These are phyloP conservation scores for Andrena camellia DNA, from an alignment of 2,888 invertebrate species.

Conservation along the genomic window DNA sequence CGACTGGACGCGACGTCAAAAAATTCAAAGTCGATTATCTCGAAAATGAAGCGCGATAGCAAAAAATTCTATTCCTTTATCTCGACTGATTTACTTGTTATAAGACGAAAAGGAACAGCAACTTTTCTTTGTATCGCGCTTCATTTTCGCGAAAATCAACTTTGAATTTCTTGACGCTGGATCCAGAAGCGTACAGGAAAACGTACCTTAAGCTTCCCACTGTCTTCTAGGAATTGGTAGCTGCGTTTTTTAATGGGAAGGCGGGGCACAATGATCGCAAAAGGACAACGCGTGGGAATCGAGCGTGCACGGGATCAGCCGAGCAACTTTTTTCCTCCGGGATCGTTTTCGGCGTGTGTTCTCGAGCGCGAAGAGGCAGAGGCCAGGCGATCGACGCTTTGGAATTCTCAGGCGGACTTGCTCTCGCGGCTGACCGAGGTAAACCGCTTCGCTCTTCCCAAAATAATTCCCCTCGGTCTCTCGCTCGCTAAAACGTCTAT, in stretches of 20 bases:
- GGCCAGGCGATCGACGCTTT: conserved; percentile 7
- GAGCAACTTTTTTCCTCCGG: background rate
- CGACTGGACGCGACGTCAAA: too few relatives aligned
- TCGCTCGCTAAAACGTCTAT: conserved; percentile 36
- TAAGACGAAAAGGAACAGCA: too few relatives aligned
- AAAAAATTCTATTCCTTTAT: too few relatives aligned
- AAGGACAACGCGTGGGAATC: background rate
- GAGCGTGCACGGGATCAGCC: background rate
- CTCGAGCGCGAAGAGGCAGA: conserved; percentile 2
- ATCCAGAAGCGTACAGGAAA: too few relatives aligned
- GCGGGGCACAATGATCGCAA: background rate
- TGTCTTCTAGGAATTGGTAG: background rate
- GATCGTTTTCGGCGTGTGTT: too few relatives aligned
- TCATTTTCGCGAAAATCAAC: too few relatives aligned
- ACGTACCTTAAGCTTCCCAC: background rate
- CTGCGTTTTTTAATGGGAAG: background rate
- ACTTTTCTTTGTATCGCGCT: too few relatives aligned
- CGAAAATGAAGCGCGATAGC: too few relatives aligned
- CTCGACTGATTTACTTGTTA: too few relatives aligned
- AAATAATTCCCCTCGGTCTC: conserved; percentile 60
- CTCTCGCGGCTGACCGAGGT: conserved; percentile 42
- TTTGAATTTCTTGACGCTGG: too few relatives aligned
- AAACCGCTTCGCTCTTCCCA: conserved; percentile 61
- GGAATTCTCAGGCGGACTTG: conserved; percentile 27
- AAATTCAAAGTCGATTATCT: too few relatives aligned